Base-by-base conservation (phyloP, 1,140 invertebrate species). In the Drosophila novamexicana region DNA sequence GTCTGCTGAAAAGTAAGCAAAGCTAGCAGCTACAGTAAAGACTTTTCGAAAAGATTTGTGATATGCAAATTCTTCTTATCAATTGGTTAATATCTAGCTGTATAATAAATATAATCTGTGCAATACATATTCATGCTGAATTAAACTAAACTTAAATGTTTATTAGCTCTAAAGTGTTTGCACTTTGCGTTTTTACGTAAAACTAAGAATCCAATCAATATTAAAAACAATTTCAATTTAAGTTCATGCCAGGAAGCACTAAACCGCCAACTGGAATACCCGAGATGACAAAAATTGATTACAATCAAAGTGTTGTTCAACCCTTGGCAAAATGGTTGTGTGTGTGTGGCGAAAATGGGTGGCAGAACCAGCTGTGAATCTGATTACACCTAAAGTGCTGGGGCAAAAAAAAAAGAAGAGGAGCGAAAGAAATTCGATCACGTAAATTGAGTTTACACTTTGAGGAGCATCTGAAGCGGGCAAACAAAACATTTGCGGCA, bases 361-460 rank as follows among this genome's bases (percentile, higher is more conserved):
- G 39, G 37, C 53, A 10, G 12, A 57, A 44, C 54, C 36, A 62
- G 70, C 63, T 36, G 52, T 37, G 54, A 72, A 72, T 73, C 64
- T 67, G 54, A 66, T 73, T 70, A 68, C 44, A 58, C 18, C 37
- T 53, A 70, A 63, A 64, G 59, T 58, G 67, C 39, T 36, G 45
- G 12, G 59, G 22, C 54, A 73, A 73, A 72, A 36, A 36, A 8
- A 36, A 16, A n/a, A 22, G 10, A 18, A 47, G 7, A 8, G 16
- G 16, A 32, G 29, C 32, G 6, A 32, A 50, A 50, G 52, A 53
- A 79, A 84, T 82, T 84, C 76, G 81, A 82, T 82, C 79, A 82
- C 79, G 79, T 82, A 84, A 84, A 84, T 84, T 82, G 79, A 84
- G 81, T 82, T 84, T 82, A 79, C 76, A 79, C 81, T 77, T 73